These are phyloP conservation scores for Stichodactyla mertensii DNA, from an alignment of 64 coral and sea anemone species.

Conservation along the genomic window DNA sequence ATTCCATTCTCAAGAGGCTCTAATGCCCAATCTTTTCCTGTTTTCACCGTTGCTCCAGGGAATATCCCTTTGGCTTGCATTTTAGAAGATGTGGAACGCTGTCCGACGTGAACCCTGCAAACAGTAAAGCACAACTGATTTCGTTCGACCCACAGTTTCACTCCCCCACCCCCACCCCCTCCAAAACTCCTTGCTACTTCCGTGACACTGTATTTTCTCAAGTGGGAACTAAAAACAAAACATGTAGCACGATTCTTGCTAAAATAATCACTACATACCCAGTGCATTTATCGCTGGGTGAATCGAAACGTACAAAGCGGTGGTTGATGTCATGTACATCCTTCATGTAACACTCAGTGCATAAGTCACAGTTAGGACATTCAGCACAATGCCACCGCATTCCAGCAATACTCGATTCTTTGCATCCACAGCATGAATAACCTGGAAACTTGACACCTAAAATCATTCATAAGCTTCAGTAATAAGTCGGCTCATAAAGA, in stretches of 20 bases:
- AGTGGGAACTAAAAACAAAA: no score
- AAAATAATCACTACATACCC: background rate
- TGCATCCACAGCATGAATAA: conserved; percentile 36
- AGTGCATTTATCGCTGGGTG: background rate
- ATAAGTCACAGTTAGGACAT: conserved; percentile 34
- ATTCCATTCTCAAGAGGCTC: background rate
- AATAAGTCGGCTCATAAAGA: no score
- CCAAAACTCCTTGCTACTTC: no score
- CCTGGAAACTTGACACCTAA: background rate
- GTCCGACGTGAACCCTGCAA: background rate
- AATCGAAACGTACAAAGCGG: background rate
- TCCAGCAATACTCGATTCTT: conserved; percentile 11
- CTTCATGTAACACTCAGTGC: conserved; percentile 31
- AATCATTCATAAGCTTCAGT: background rate
- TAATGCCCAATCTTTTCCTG: background rate
- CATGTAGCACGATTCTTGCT: no score
- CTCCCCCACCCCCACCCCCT: no score
- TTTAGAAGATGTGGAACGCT: background rate
- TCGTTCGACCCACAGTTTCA: no score
- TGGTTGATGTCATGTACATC: conserved; percentile 37
- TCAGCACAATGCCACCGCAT: conserved; percentile 42
- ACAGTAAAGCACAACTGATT: background rate
- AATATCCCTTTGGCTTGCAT: conserved; percentile 7
- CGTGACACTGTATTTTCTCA: no score
- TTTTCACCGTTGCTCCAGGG: background rate